Evolutionary conservation across 1,140 invertebrate genomes (phyloP).

Genomic region (Choristoneura fumiferana): DNA sequence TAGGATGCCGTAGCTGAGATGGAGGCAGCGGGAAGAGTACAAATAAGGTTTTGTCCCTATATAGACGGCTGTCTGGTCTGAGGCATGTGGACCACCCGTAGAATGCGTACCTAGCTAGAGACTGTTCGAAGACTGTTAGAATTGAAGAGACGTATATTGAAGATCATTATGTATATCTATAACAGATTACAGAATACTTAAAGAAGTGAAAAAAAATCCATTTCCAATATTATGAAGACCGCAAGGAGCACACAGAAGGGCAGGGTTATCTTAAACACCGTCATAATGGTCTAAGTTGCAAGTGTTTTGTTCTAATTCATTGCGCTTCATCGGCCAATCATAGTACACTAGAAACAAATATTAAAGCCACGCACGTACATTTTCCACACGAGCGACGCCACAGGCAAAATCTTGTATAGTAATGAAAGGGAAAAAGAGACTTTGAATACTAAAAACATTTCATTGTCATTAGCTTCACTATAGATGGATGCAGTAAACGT

Average conservation of each 20-base stretch:
- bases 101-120: not conserved
- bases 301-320: constrained; percentile 3
- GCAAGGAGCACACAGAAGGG: too few species aligned
- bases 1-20: not conserved
- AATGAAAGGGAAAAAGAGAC: constrained; percentile 38
- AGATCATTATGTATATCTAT: too few species aligned
- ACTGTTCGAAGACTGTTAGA: not conserved
- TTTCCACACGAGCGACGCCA: constrained; percentile 10
- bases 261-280: not conserved
- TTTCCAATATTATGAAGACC: too few species aligned
- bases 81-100: not conserved
- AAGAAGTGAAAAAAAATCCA: too few species aligned
- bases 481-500: too few species aligned
- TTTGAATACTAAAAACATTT: not conserved
- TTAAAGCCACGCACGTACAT: not conserved
- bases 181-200: too few species aligned
- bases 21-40: not conserved
- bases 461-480: too few species aligned
- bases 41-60: not conserved
- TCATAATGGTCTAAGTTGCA: not conserved
- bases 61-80: not conserved
- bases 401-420: not conserved
- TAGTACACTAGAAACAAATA: not conserved
- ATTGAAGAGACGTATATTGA: too few species aligned
- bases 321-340: constrained; percentile 1